Evolutionary conservation across 2,797 vertebrate genomes (phyloP), one percentile per base, ranked within the genome.

Genomic region (Sarcoramphus papa): DNA sequence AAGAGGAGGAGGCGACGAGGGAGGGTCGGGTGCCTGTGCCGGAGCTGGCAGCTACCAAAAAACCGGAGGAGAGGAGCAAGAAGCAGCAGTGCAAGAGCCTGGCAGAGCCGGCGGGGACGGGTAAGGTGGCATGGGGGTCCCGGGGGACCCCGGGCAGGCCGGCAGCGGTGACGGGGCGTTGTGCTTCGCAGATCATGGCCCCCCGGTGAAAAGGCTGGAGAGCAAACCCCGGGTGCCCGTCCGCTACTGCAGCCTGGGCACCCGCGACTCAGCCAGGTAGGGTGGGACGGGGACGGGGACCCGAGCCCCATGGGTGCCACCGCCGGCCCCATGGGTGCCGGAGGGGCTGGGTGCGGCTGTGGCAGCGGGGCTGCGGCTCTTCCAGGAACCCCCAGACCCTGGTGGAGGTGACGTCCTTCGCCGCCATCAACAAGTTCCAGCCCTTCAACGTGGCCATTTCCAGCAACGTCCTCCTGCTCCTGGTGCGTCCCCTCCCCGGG

Each of bases 381-480:
- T 93, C 1, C 98, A 99, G 99, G 97, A 99, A 98, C 97, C 98
- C 99, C 12, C 99, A 99, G 97, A 99, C 99, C 2, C 98, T 99
- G 12, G 99, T 99, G 96, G 99, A 99, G 97, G 98, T 99, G 41
- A 99, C 98, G 0, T 98, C 99, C 60, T 99, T 99, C 33, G 98
- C 99, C 1, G 98, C 99, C 83, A 99, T 99, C 97, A 99, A 99
- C 98, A 98, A 99, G 90, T 99, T 99, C 97, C 99, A 99, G 96
- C 99, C 99, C 7, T 99, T 99, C 97, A 99, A 99, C 3, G 99
- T 99, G 64, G 99, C 99, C 8, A 98, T 99, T 88, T 99, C 99
- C 96, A 99, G 99, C 98, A 99, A 99, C 0, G 99, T 99, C 8
- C 98, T 99, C 62, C 98, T 99, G 92, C 98, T 99, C 47, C 98